A percentile compares a stretch with the other conserved stretches of the same genome.
Evolutionary conservation across 1,140 invertebrate species (phyloP).

Genomic region (Popillia japonica): DNA sequence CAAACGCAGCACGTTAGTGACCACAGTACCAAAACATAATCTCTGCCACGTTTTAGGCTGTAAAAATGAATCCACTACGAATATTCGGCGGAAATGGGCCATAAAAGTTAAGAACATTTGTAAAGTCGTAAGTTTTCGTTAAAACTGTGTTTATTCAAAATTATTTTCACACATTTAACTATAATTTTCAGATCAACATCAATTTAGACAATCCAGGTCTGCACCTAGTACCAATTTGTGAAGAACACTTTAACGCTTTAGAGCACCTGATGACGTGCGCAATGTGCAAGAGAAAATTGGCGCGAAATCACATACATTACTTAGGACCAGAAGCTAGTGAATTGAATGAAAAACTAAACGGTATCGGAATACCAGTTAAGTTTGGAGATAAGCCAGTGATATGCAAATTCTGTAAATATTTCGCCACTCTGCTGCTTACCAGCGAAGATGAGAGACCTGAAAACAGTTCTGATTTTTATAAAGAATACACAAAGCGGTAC

Average conservation of each 20-base stretch:
- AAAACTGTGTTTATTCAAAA: not conserved
- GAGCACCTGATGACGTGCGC: slow-evolving; percentile 77
- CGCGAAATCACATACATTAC: slow-evolving; percentile 75
- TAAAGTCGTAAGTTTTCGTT: slow-evolving; percentile 67
- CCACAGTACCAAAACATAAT: slow-evolving; percentile 59
- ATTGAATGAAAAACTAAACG: slow-evolving; percentile 70
- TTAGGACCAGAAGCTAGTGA: slow-evolving; percentile 68
- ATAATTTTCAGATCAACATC: slow-evolving; percentile 63
- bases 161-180: not conserved
- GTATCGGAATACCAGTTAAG: slow-evolving; percentile 73
- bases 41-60: slow-evolving; percentile 72
- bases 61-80: slow-evolving; percentile 69
- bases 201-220: slow-evolving; percentile 67
- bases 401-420: slow-evolving; percentile 82
- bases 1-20: slow-evolving; percentile 50
- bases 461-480: slow-evolving; percentile 69
- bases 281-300: slow-evolving; percentile 76
- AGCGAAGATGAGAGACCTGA: slow-evolving; percentile 63
- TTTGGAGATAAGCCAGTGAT: slow-evolving; percentile 70
- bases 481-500: slow-evolving; percentile 70
- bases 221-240: slow-evolving; percentile 71
- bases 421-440: slow-evolving; percentile 74
- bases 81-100: slow-evolving; percentile 79
- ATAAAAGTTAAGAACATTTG: slow-evolving; percentile 75
- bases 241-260: slow-evolving; percentile 69